Evolutionary conservation across 2,113 vertebrate species (phyloP).

Genomic region (Phylloscopus trochiloides): DNA sequence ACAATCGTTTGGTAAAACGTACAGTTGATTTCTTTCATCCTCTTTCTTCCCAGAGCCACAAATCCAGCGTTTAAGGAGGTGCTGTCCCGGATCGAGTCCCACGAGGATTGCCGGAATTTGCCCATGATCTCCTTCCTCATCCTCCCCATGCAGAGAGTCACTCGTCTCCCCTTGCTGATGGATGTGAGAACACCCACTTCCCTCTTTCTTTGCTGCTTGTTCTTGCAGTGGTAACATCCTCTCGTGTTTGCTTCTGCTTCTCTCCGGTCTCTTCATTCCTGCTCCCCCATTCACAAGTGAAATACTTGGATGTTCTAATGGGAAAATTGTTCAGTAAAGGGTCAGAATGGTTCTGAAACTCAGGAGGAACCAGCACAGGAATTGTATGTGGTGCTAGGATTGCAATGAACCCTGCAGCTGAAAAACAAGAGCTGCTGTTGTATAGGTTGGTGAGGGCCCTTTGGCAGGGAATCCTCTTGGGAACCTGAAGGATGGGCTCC

Average conservation of each 20-base stretch:
- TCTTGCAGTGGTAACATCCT: background rate
- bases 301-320: background rate
- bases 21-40: fast-evolving
- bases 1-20: background rate
- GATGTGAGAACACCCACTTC: constrained; percentile 81
- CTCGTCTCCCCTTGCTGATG: constrained; percentile 93
- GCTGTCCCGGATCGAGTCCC: constrained; percentile 84
- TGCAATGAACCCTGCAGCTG: background rate
- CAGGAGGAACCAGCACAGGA: background rate
- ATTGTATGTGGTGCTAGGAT: background rate
- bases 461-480: background rate
- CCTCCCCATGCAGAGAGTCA: constrained; percentile 97
- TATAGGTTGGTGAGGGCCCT: fast-evolving
- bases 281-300: background rate
- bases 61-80: constrained; percentile 89
- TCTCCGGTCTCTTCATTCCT: background rate
- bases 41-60: constrained; percentile 74
- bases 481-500: fast-evolving
- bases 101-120: constrained; percentile 90
- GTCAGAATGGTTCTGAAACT: background rate
- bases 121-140: constrained; percentile 99
- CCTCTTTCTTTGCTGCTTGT: background rate
- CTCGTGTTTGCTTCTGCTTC: fast-evolving
- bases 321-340: background rate
- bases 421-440: fast-evolving